A percentile compares a stretch with the other conserved stretches of the same genome.
Evolutionary conservation across 2,888 invertebrate species (phyloP).

Genomic region (Nymphalis c-album): DNA sequence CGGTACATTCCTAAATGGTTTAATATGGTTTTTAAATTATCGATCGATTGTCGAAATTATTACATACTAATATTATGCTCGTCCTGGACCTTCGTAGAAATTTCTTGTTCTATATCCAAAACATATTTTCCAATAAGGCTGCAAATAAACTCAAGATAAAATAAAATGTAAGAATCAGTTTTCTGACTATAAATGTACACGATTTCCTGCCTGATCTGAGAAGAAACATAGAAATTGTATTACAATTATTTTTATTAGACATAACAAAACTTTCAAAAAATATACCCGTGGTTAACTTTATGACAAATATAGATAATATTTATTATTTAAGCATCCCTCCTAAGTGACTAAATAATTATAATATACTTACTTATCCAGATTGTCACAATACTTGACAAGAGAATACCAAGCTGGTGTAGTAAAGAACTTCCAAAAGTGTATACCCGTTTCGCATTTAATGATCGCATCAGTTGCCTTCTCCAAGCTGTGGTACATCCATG

Average conservation of each 20-base stretch:
- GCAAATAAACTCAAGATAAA: conserved; percentile 40
- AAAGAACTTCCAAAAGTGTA: conserved; percentile 84
- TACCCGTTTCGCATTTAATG: conserved; percentile 83
- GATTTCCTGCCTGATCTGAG: no score
- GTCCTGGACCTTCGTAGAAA: conserved; percentile 47
- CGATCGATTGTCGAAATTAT: no score
- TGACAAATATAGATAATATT: no score
- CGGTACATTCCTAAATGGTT: not conserved
- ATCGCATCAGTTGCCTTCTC: conserved; percentile 82
- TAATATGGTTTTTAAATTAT: no score
- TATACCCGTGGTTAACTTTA: no score
- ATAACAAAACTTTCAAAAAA: no score
- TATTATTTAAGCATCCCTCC: no score
- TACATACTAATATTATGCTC: conserved; percentile 46
- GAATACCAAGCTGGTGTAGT: conserved; percentile 82
- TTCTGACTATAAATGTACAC: no score
- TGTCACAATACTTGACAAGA: conserved; percentile 82
- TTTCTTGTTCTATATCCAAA: conserved; percentile 69
- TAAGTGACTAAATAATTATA: not conserved
- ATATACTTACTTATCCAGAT: conserved; percentile 78
- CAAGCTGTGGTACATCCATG: conserved; percentile 81
- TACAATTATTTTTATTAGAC: no score
- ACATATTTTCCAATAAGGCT: conserved; percentile 84
- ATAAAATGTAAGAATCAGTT: no score
- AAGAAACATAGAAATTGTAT: no score